phyloP scores from a whole-genome alignment of 2,113 vertebrate species.

The Echinops telfairi region DNA sequence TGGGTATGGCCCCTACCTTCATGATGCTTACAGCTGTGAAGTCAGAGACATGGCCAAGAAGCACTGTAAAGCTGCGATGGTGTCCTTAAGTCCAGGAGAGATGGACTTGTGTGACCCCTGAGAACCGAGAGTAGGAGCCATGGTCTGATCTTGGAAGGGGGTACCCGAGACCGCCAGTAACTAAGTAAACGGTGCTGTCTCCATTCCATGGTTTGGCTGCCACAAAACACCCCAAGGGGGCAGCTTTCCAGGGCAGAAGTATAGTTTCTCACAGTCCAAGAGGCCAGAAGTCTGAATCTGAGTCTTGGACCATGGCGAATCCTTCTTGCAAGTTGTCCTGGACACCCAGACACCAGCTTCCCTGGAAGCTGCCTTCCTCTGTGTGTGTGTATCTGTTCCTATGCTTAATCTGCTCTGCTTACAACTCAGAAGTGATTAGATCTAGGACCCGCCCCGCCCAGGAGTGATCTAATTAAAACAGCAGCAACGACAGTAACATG shows the following conservation, averaged over 20 bases:
- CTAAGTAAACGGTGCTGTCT: background rate
- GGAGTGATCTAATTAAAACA: background rate
- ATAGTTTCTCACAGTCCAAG: background rate
- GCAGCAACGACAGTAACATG: background rate
- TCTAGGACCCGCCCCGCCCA: background rate
- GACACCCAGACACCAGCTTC: background rate
- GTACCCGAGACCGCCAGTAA: no score
- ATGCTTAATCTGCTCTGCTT: background rate
- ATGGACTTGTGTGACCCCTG: no score
- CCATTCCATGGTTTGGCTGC: background rate
- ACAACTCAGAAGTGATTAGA: background rate
- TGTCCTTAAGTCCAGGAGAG: background rate
- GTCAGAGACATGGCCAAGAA: background rate
- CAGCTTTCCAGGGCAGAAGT: background rate
- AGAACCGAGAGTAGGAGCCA: background rate
- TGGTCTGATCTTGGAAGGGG: background rate
- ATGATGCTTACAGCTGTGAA: background rate
- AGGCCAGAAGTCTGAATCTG: background rate
- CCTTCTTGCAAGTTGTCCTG: background rate
- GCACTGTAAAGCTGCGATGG: background rate
- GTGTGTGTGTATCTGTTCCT: background rate
- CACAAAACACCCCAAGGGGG: background rate
- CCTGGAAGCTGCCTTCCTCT: background rate
- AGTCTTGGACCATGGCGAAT: background rate
- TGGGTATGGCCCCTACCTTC: background rate